Percentiles rank a stretch among this genome's conserved stretches.
Evolutionary conservation across 2,888 invertebrate species (phyloP).

Genomic region (Cryptops parisi): DNA sequence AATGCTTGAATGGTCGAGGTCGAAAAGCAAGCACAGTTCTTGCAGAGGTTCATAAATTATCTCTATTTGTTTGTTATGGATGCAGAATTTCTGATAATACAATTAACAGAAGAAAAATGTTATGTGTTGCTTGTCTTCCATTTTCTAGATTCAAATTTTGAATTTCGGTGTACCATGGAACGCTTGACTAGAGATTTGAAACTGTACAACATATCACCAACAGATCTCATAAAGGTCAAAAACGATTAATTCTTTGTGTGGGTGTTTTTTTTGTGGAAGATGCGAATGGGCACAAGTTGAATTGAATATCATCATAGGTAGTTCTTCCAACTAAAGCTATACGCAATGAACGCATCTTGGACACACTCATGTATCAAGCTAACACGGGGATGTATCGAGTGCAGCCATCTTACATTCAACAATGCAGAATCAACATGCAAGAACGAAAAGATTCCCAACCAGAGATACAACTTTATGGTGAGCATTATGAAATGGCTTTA

Average conservation of each 20-base stretch:
- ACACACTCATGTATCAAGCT: constrained; percentile 84
- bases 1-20: constrained; percentile 78
- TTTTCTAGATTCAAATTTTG: constrained; percentile 55
- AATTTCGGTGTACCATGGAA: constrained; percentile 88
- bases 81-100: no score
- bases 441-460: constrained; percentile 26
- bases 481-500: no score
- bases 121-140: constrained; percentile 5
- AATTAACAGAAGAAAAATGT: no score
- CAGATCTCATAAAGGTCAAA: constrained; percentile 82
- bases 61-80: not conserved
- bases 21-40: constrained; percentile 12
- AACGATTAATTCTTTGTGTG: no score
- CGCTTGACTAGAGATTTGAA: constrained; percentile 75
- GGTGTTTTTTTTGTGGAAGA: no score
- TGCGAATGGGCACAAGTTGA: no score
- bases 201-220: constrained; percentile 77
- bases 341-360: constrained; percentile 78
- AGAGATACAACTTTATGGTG: constrained; percentile 1
- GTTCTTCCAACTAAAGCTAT: constrained; percentile 85
- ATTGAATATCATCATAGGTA: constrained; percentile 37
- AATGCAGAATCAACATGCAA: constrained; percentile 69
- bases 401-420: constrained; percentile 72
- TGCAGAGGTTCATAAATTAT: no score
- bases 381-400: constrained; percentile 85